Conservation (phyloP, 2,888 invertebrate species). For the Caenorhabditis sp. region DNA sequence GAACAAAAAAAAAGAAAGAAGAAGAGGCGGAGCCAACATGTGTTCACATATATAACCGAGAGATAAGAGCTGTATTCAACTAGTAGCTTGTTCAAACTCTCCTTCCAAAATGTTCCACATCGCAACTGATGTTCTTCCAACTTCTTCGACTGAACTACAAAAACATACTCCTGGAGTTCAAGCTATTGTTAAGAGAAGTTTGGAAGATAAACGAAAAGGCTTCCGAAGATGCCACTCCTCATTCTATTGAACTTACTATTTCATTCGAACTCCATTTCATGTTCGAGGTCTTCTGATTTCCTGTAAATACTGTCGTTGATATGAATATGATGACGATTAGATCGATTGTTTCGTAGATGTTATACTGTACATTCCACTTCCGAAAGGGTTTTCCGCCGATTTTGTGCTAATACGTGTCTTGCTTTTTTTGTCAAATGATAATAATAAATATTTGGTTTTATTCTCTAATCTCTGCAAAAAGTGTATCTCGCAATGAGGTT, state of each 20-base stretch:
- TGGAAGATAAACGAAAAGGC: conserved; percentile 28
- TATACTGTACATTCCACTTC: no score
- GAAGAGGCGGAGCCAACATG: not conserved
- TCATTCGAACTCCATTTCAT: not conserved
- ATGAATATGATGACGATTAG: no score
- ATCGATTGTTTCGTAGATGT: no score
- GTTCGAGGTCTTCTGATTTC: not conserved
- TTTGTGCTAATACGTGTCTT: not conserved
- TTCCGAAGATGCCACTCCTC: conserved; percentile 25
- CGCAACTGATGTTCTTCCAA: not conserved
- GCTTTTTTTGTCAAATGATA: not conserved
- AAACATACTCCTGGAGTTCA: conserved; percentile 11
- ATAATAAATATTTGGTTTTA: not conserved
- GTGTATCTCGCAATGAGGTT: no score
- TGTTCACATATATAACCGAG: not conserved
- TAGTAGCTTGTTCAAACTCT: not conserved
- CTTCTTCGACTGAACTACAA: not conserved
- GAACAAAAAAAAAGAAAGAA: no score
- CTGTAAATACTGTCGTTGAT: no score
- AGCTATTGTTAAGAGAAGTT: conserved; percentile 9
- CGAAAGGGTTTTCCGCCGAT: no score
- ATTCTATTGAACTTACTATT: not conserved
- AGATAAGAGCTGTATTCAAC: not conserved
- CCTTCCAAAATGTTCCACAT: not conserved
- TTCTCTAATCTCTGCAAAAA: no score